Conservation (phyloP, 2,888 invertebrate species). For the Cantharis nigra region DNA sequence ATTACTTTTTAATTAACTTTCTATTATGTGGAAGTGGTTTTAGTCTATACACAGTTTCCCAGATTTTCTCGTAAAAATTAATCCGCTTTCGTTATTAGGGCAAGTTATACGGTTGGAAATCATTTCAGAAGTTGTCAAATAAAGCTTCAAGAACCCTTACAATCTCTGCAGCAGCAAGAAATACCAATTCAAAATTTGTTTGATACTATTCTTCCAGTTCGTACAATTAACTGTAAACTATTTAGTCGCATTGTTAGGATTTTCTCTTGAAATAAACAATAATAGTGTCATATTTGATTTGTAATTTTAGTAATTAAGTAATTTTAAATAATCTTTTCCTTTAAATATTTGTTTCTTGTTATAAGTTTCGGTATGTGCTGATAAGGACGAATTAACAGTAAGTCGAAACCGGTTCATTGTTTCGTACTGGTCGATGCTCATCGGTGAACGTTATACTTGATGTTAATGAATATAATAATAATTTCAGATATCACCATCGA, state of each 20-base stretch:
- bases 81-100: not conserved
- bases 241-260: not conserved
- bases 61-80: not conserved
- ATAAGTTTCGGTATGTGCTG: too few species aligned
- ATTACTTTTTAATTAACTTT: not conserved
- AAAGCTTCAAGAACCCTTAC: not conserved
- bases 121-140: not conserved
- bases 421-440: too few species aligned
- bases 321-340: too few species aligned
- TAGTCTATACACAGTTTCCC: not conserved
- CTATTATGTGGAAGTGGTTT: not conserved
- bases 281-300: too few species aligned
- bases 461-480: too few species aligned
- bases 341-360: too few species aligned
- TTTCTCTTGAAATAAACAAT: too few species aligned
- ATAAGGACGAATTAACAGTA: too few species aligned
- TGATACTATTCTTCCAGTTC: not conserved
- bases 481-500: too few species aligned
- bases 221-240: not conserved
- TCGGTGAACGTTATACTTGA: too few species aligned
- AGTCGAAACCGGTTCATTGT: too few species aligned
- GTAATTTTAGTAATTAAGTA: too few species aligned
- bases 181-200: not conserved
- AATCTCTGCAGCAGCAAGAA: not conserved
- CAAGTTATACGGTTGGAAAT: not conserved